A percentile compares a stretch with the other conserved stretches of the same genome.
These are phyloP conservation scores for Malaclemys terrapin DNA, from an alignment of 2,113 vertebrate species.

Conservation along the genomic window DNA sequence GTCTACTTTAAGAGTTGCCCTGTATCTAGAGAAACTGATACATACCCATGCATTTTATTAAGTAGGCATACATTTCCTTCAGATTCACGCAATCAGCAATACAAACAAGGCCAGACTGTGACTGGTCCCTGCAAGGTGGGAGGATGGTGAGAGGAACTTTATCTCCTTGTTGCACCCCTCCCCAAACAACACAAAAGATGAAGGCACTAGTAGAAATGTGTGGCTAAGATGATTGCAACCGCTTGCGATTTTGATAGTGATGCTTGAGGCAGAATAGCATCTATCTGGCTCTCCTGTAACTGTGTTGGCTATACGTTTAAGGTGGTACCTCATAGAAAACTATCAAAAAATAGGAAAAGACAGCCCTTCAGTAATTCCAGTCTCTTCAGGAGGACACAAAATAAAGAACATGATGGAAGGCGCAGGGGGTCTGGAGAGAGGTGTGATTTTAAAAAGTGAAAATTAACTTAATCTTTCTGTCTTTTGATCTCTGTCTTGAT, in stretches of 20 bases:
- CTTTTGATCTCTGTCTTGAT: not conserved
- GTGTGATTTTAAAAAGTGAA: not conserved
- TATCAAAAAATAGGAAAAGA: not conserved
- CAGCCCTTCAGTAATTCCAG: not conserved
- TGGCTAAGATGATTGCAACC: not conserved
- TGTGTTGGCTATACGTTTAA: not conserved
- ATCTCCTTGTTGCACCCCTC: not conserved
- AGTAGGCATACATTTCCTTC: not conserved
- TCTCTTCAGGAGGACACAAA: not conserved
- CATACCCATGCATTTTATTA: not conserved
- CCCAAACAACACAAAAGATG: fast-evolving
- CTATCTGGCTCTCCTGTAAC: not conserved
- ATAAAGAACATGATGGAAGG: not conserved
- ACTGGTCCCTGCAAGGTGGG: not conserved
- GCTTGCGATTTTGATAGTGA: not conserved
- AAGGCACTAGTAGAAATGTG: not conserved
- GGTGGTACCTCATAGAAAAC: not conserved
- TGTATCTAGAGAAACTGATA: not conserved
- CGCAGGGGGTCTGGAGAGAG: not conserved
- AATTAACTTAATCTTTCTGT: not conserved
- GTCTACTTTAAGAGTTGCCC: not conserved
- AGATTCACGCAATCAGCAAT: not conserved
- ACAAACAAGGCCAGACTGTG: not conserved
- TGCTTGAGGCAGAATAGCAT: not conserved
- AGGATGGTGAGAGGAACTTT: not conserved